A percentile compares a stretch with the other conserved stretches of the same genome.
Conservation (phyloP, 2,888 invertebrate species). For the Tetramorium bicarinatum region DNA sequence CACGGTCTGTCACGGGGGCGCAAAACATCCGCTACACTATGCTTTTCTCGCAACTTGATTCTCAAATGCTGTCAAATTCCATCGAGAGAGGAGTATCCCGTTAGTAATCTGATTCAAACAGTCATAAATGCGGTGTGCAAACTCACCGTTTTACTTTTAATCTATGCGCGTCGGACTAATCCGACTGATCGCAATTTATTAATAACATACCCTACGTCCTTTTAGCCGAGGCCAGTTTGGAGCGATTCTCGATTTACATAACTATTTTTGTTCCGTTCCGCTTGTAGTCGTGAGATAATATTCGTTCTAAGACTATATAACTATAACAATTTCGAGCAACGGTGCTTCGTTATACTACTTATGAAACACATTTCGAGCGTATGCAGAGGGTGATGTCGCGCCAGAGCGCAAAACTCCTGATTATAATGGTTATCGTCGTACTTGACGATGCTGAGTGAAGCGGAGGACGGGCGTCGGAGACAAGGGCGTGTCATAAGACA, state of each 20-base stretch:
- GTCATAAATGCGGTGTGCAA: not conserved
- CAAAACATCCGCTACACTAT: slow-evolving; percentile 19
- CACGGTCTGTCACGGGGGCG: slow-evolving; percentile 32
- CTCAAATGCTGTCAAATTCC: slow-evolving; percentile 36
- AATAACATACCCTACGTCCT: not conserved
- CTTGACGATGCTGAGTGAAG: slow-evolving; percentile 72
- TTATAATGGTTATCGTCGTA: slow-evolving; percentile 82
- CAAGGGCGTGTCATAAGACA: slow-evolving; percentile 55
- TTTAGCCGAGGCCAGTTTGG: slow-evolving; percentile 4
- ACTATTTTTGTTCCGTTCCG: not conserved
- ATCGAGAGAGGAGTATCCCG: not conserved
- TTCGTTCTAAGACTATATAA: slow-evolving; percentile 38
- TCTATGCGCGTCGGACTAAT: not conserved
- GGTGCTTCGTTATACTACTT: slow-evolving; percentile 25
- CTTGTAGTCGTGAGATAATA: slow-evolving; percentile 26
- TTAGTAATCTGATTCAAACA: not conserved
- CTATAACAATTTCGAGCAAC: slow-evolving; percentile 43
- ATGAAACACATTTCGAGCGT: slow-evolving; percentile 38
- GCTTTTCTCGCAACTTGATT: slow-evolving; percentile 35
- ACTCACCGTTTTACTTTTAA: slow-evolving; percentile 8
- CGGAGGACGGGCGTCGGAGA: slow-evolving; percentile 71
- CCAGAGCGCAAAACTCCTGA: slow-evolving; percentile 80
- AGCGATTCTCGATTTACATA: not conserved
- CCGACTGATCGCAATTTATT: not conserved
- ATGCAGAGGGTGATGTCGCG: slow-evolving; percentile 49